Conservation (phyloP, 2,113 vertebrate genomes). For the Rhegmatorhina hoffmannsi region DNA sequence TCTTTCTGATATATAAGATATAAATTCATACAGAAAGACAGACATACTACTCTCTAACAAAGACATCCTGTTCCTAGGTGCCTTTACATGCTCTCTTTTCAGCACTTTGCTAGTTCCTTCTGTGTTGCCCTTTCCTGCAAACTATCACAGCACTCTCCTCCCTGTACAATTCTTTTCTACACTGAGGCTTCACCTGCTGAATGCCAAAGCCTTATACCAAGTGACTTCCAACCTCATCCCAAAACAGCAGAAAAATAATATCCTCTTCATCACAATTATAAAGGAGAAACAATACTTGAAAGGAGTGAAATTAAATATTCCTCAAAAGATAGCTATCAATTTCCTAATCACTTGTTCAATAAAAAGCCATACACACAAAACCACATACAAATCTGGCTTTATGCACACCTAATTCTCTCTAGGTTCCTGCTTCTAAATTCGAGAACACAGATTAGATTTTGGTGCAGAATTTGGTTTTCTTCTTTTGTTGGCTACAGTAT, state of each 20-base stretch:
- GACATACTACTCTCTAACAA: neutral
- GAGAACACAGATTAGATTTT: neutral
- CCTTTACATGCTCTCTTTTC: neutral
- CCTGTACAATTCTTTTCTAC: neutral
- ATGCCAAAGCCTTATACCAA: neutral
- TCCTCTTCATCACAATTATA: neutral
- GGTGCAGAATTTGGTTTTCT: neutral
- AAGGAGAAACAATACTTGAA: neutral
- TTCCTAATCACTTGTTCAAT: neutral
- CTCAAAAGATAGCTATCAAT: neutral
- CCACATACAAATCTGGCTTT: neutral
- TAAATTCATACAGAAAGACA: neutral
- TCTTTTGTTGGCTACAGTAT: neutral
- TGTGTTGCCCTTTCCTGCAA: neutral
- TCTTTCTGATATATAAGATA: neutral
- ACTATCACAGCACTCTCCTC: neutral
- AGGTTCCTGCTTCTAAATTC: neutral
- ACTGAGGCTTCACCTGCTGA: neutral
- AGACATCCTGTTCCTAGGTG: neutral
- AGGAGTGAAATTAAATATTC: neutral
- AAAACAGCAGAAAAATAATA: neutral
- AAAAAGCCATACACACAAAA: neutral
- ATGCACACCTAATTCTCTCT: neutral
- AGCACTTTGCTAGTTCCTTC: neutral
- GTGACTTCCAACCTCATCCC: rapidly evolving